Conservation (phyloP, 2,113 vertebrate species). For the Cygnus atratus region DNA sequence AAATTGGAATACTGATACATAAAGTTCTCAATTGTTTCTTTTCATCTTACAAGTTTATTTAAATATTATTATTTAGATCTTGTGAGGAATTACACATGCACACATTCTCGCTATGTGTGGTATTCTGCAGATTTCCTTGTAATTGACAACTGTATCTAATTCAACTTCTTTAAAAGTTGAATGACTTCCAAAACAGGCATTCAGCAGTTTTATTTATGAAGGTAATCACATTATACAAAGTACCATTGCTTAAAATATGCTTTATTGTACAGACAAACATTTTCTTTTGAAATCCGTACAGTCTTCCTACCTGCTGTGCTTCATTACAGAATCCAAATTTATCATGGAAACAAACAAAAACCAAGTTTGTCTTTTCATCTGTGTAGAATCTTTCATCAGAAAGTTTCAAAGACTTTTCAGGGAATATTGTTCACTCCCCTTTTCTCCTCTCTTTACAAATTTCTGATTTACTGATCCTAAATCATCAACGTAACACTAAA, state of each 20-base stretch:
- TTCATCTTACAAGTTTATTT: not conserved
- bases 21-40: not conserved
- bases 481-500: not conserved
- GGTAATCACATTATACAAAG: not conserved
- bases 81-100: not conserved
- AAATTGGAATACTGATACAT: not conserved
- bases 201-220: not conserved
- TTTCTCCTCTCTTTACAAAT: not conserved
- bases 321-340: not conserved
- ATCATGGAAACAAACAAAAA: not conserved
- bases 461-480: not conserved
- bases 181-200: not conserved
- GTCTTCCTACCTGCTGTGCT: not conserved
- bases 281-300: conserved; percentile 6
- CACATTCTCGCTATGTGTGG: not conserved
- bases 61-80: not conserved
- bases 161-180: not conserved
- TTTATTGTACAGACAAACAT: not conserved
- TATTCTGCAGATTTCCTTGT: not conserved
- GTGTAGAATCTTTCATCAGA: not conserved
- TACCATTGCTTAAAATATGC: not conserved
- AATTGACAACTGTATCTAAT: not conserved
- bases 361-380: not conserved
- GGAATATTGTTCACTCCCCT: not conserved
- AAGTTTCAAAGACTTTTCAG: not conserved